phyloP scores from a whole-genome alignment of 1,140 invertebrate species.

The Bombus picipes region DNA sequence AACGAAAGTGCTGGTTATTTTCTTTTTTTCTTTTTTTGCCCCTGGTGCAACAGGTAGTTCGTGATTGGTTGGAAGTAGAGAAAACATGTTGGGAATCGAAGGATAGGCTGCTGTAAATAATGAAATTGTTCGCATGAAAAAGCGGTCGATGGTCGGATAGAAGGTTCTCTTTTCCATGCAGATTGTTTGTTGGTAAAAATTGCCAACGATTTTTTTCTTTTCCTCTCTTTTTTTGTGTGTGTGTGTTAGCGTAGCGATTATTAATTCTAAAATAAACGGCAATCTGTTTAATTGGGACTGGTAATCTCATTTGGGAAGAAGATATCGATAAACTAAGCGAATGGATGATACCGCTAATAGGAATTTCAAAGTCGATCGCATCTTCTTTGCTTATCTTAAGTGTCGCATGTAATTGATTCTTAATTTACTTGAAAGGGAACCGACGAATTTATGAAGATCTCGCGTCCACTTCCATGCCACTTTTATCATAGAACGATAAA shows the following conservation, averaged over 20 bases:
- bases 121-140: constrained; percentile 24
- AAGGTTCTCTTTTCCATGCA: background rate
- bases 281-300: background rate
- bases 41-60: constrained; percentile 22
- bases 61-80: constrained; percentile 21
- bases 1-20: constrained; percentile 15
- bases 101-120: constrained; percentile 29
- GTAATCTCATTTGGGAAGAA: background rate
- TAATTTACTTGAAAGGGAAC: constrained; percentile 27
- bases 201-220: too few species aligned
- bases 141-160: background rate
- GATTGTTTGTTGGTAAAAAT: background rate
- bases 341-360: background rate
- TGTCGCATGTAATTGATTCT: constrained; percentile 17
- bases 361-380: background rate
- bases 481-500: constrained; percentile 1
- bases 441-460: constrained; percentile 33
- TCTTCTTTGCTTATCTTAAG: constrained; percentile 20
- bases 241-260: too few species aligned
- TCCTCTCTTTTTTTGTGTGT: background rate
- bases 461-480: background rate
- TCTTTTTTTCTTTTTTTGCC: background rate
- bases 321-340: background rate
- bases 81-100: background rate
- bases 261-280: background rate